Evolutionary conservation across 30 jellyfish, hydroid and myxozoan species (phyloP).

Genomic region (Turritopsis dohrnii): DNA sequence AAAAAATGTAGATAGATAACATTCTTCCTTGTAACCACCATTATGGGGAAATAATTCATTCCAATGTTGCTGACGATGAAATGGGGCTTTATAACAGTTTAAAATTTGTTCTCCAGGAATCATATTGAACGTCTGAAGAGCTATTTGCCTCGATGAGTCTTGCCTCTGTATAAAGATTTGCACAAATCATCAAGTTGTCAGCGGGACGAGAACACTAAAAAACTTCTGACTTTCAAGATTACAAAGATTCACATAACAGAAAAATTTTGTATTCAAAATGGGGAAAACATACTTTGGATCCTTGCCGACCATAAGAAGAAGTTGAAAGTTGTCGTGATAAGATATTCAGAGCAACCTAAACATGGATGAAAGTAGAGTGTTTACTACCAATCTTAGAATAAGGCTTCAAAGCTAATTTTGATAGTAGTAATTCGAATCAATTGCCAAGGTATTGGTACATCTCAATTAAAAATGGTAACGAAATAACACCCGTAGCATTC

Average conservation of each 20-base stretch:
- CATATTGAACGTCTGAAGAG: slow-evolving; percentile 51
- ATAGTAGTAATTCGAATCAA: no score
- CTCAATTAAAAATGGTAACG: no score
- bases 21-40: slow-evolving; percentile 53
- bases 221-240: no score
- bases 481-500: no score
- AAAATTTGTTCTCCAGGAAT: slow-evolving; percentile 43
- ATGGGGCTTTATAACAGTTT: slow-evolving; percentile 36
- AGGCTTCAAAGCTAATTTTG: no score
- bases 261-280: no score
- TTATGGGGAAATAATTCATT: slow-evolving; percentile 62
- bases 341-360: not conserved
- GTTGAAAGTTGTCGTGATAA: slow-evolving; percentile 24
- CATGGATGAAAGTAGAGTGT: not conserved
- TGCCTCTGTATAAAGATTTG: not conserved
- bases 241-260: no score
- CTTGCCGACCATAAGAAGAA: slow-evolving; percentile 12
- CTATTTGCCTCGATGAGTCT: slow-evolving; percentile 37
- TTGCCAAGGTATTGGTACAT: no score
- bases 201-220: no score
- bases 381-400: no score
- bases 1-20: slow-evolving; percentile 38
- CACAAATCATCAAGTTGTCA: no score
- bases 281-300: slow-evolving; percentile 1
- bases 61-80: slow-evolving; percentile 61